Evolutionary conservation across 2,888 invertebrate species (phyloP).

Genomic region (Gonocerus acuteangulatus): DNA sequence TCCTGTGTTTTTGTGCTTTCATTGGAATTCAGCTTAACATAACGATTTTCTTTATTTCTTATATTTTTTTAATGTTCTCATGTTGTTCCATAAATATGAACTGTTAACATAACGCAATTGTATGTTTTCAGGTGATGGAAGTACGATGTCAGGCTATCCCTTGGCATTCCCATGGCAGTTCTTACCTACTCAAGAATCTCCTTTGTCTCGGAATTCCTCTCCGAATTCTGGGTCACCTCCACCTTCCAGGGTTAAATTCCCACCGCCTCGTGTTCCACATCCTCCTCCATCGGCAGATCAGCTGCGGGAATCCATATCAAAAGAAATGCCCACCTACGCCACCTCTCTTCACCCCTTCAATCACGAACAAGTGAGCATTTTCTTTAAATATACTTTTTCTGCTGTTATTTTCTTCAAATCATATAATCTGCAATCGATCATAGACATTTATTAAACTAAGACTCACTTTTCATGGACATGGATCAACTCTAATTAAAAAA

Average conservation of each 20-base stretch:
- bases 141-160: conserved; percentile 7
- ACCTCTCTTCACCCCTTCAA: conserved; percentile 44
- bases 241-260: conserved; percentile 39
- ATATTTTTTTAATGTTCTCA: too few relatives aligned
- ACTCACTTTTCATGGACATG: too few relatives aligned
- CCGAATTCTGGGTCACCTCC: conserved; percentile 62
- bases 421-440: too few relatives aligned
- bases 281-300: conserved; percentile 27
- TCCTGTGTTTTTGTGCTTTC: too few relatives aligned
- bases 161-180: background rate
- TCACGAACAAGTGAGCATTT: conserved; percentile 43
- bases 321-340: conserved; percentile 42
- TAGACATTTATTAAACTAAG: too few relatives aligned
- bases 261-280: conserved; percentile 30
- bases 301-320: conserved; percentile 33
- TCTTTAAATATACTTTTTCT: background rate
- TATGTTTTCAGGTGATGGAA: conserved; percentile 14
- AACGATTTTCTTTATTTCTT: too few relatives aligned
- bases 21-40: too few relatives aligned
- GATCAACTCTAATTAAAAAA: too few relatives aligned
- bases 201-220: conserved; percentile 51
- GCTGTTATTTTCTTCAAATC: conserved; percentile 1
- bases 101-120: too few relatives aligned
- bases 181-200: conserved; percentile 41
- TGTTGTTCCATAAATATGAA: too few relatives aligned